Evolutionary conservation across 1,140 invertebrate genomes (phyloP).

Genomic region (Mesaphorura yosii): DNA sequence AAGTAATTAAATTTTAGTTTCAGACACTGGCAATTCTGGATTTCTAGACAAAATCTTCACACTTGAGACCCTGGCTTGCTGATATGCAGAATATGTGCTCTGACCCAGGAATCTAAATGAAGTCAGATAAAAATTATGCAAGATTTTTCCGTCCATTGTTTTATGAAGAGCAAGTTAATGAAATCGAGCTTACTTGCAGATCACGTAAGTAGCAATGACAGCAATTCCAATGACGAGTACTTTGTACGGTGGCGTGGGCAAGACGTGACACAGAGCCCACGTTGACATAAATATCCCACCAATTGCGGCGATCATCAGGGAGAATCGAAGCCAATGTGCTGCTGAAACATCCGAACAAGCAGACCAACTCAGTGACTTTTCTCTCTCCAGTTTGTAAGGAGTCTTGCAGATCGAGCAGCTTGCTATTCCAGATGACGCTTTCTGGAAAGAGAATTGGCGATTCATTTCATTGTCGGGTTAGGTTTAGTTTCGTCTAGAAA

Average conservation of each 20-base stretch:
- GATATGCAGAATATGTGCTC: slow-evolving; percentile 73
- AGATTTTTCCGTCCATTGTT: not conserved
- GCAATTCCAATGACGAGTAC: slow-evolving; percentile 67
- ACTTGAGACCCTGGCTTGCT: slow-evolving; percentile 73
- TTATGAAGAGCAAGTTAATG: slow-evolving; percentile 11
- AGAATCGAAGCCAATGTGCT: slow-evolving; percentile 65
- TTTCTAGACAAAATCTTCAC: slow-evolving; percentile 55
- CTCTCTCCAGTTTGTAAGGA: slow-evolving; percentile 57
- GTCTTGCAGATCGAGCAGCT: slow-evolving; percentile 69
- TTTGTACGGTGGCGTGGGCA: slow-evolving; percentile 60
- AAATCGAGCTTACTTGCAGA: slow-evolving; percentile 52
- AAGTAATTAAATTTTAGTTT: no score
- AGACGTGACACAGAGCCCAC: slow-evolving; percentile 70
- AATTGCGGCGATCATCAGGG: slow-evolving; percentile 53
- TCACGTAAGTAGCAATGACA: slow-evolving; percentile 67
- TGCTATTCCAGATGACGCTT: slow-evolving; percentile 9
- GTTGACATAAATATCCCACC: slow-evolving; percentile 58
- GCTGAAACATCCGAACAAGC: slow-evolving; percentile 56
- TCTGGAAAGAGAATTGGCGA: no score
- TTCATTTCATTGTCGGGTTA: no score
- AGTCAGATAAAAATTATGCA: slow-evolving; percentile 28
- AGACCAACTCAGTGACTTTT: slow-evolving; percentile 56
- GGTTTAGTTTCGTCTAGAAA: no score
- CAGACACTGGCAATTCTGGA: no score
- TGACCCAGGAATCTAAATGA: slow-evolving; percentile 59